phyloP scores from a whole-genome alignment of 2,797 vertebrate species.

The Myioborus miniatus region DNA sequence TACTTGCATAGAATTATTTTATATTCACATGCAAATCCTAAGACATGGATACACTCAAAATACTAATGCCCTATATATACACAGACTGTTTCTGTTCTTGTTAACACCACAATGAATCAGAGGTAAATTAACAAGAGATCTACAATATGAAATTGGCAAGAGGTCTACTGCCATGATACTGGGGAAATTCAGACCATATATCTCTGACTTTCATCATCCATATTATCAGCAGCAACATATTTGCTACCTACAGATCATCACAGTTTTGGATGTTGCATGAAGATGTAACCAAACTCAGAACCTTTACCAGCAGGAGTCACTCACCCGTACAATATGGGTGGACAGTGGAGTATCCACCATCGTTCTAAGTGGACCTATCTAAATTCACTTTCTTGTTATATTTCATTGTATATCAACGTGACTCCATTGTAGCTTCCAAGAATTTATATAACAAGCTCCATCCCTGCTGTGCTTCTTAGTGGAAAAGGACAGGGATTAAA shows the following conservation, averaged over 20 bases:
- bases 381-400: neutral
- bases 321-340: neutral
- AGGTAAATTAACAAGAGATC: neutral
- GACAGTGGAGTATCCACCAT: neutral
- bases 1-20: slow-evolving; percentile 77
- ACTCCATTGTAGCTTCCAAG: rapidly evolving
- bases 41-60: slow-evolving; percentile 64
- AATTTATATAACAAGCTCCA: neutral
- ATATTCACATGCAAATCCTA: slow-evolving; percentile 79
- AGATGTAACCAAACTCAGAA: neutral
- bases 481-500: neutral
- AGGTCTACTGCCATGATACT: neutral
- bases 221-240: neutral
- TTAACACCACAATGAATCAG: neutral
- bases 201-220: neutral
- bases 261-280: neutral
- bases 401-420: rapidly evolving
- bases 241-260: neutral
- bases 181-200: neutral
- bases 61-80: slow-evolving; percentile 30
- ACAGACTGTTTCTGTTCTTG: neutral
- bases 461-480: neutral
- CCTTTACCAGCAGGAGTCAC: neutral
- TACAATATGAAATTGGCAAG: neutral
- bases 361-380: neutral